Conservation (phyloP, 1,140 invertebrate species). For the Drosophila ananassae region DNA sequence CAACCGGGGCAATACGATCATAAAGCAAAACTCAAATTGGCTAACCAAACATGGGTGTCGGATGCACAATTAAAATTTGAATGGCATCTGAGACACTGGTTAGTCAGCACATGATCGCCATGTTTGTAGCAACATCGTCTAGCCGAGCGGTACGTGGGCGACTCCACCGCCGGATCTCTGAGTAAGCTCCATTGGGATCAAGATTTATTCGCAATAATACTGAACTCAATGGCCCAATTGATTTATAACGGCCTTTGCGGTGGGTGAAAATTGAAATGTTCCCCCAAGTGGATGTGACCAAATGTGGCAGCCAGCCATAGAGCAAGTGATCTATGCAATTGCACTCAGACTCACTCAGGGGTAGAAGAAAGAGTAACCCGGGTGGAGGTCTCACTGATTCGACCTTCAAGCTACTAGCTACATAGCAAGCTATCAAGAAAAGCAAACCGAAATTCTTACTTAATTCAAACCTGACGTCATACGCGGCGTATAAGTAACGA, state of each 20-base stretch:
- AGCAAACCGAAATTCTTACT: conserved; percentile 69
- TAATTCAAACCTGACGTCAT: conserved; percentile 72
- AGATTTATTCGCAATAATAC: conserved; percentile 55
- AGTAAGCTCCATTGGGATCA: conserved; percentile 40
- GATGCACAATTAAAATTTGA: conserved; percentile 71
- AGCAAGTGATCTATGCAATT: conserved; percentile 19
- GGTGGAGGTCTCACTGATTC: conserved; percentile 15
- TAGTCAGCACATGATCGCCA: conserved; percentile 59
- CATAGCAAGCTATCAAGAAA: conserved; percentile 38
- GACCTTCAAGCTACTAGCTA: conserved; percentile 56
- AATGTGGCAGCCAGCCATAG: conserved; percentile 25
- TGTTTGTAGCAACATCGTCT: conserved; percentile 54
- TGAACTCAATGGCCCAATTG: conserved; percentile 64
- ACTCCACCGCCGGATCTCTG: conserved; percentile 33
- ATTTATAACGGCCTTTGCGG: conserved; percentile 67
- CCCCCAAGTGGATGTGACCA: conserved; percentile 43
- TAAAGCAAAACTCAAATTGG: conserved; percentile 35
- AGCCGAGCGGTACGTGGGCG: conserved; percentile 62
- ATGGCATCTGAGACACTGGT: conserved; percentile 45
- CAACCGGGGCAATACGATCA: not conserved
- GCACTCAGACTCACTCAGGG: too few relatives aligned
- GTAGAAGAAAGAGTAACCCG: conserved; percentile 1
- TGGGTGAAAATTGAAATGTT: conserved; percentile 53
- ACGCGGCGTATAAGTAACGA: conserved; percentile 39
- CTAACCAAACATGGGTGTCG: conserved; percentile 53